A percentile compares a stretch with the other conserved stretches of the same genome.
Conservation (phyloP, 2,113 vertebrate species). For the Macaca mulatta region DNA sequence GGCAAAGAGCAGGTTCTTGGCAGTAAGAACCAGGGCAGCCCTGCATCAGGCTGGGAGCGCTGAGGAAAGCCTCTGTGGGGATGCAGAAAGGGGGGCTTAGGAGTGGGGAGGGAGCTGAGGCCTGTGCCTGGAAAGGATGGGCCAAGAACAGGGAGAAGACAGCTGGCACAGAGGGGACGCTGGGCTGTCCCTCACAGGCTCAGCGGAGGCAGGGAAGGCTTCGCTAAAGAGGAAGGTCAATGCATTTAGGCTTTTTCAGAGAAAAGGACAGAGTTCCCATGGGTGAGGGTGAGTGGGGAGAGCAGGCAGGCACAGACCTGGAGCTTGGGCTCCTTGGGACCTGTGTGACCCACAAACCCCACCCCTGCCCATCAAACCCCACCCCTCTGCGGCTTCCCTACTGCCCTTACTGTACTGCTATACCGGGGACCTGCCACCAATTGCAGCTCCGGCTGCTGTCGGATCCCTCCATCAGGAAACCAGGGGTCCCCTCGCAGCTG, state of each 20-base stretch:
- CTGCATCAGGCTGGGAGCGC: not conserved
- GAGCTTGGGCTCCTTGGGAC: too few species aligned
- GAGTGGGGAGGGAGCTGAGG: too few species aligned
- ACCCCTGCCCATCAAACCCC: not conserved
- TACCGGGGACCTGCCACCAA: not conserved
- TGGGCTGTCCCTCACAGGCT: not conserved
- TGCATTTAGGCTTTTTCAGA: not conserved
- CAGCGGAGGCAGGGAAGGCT: not conserved
- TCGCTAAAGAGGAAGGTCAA: not conserved
- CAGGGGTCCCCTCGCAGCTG: not conserved
- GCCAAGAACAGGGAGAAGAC: not conserved
- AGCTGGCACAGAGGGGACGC: accelerated
- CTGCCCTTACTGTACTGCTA: accelerated
- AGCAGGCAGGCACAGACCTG: not conserved
- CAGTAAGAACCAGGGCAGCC: not conserved
- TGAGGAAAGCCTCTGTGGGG: too few species aligned
- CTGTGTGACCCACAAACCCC: too few species aligned
- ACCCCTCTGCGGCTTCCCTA: not conserved
- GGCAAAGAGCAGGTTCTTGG: not conserved
- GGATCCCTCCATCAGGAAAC: not conserved
- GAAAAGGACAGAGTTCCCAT: not conserved
- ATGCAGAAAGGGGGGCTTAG: accelerated
- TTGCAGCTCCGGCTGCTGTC: not conserved
- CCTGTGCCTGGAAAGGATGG: too few species aligned
- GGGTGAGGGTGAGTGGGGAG: not conserved